Percentiles rank a stretch among this genome's conserved stretches.
phyloP scores from a whole-genome alignment of 2,113 vertebrate genomes.

The Phodopus roborovskii region DNA sequence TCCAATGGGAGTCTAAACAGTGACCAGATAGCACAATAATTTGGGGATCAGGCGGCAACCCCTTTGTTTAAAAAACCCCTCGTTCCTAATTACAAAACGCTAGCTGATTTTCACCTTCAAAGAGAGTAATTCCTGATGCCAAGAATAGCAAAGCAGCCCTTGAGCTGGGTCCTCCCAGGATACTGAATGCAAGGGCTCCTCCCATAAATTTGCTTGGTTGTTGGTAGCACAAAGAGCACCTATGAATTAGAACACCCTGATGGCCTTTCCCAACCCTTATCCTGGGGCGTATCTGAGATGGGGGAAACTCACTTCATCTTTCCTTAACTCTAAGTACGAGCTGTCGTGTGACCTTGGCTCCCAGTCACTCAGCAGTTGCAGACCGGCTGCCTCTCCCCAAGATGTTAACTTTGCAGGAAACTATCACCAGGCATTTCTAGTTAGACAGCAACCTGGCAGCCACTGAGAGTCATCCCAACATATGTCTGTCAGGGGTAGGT shows the following conservation, averaged over 20 bases:
- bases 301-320: fast-evolving
- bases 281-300: not conserved
- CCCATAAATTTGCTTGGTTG: not conserved
- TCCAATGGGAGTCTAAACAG: not conserved
- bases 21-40: not conserved
- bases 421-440: not conserved
- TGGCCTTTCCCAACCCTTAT: not conserved
- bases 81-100: not conserved
- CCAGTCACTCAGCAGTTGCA: not conserved
- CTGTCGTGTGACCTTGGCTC: not conserved
- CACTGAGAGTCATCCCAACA: not conserved
- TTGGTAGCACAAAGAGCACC: no score
- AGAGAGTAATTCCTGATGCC: not conserved
- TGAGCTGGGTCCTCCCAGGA: fast-evolving
- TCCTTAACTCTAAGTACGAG: no score
- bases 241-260: not conserved
- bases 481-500: not conserved
- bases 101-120: not conserved
- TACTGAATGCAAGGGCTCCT: not conserved
- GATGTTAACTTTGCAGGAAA: not conserved
- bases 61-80: not conserved
- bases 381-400: not conserved
- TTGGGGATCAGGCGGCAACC: not conserved
- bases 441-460: not conserved
- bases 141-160: fast-evolving